phyloP scores from a whole-genome alignment of 2,113 vertebrate species.

The Telmatochromis brichardi region DNA sequence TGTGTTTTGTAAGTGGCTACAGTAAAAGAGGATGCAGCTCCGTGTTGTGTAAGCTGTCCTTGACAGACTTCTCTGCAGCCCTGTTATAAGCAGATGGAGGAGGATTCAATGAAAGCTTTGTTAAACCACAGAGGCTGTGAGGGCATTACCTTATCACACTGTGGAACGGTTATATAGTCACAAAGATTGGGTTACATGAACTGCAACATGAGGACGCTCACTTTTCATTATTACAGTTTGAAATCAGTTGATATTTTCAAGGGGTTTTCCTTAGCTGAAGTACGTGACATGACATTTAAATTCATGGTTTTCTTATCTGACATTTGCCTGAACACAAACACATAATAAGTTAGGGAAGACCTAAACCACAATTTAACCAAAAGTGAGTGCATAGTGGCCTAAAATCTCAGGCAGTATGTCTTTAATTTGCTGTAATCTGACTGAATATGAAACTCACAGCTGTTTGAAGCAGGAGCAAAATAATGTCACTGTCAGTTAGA shows the following conservation, averaged over 20 bases:
- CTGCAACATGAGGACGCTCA: not conserved
- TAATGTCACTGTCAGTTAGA: not conserved
- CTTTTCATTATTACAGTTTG: not conserved
- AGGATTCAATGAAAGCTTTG: slow-evolving; percentile 39
- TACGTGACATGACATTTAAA: not conserved
- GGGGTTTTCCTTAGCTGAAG: not conserved
- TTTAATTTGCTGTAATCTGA: not conserved
- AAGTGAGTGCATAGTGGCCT: not conserved
- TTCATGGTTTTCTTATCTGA: not conserved
- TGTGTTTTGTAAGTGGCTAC: not conserved
- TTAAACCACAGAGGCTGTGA: not conserved
- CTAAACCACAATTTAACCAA: not conserved
- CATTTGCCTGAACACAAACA: not conserved
- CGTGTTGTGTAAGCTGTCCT: not conserved
- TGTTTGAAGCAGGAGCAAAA: not conserved
- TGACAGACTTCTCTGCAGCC: slow-evolving; percentile 23
- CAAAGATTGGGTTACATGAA: slow-evolving; percentile 10
- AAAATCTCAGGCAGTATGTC: not conserved
- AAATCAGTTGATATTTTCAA: not conserved
- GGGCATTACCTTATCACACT: slow-evolving; percentile 1
- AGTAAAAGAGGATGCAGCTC: not conserved
- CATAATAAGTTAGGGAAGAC: not conserved
- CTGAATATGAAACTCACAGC: not conserved
- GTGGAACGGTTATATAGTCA: slow-evolving; percentile 14
- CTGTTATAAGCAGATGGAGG: slow-evolving; percentile 8